Conservation (phyloP, 2,113 vertebrate genomes). For the Rafetus swinhoei region DNA sequence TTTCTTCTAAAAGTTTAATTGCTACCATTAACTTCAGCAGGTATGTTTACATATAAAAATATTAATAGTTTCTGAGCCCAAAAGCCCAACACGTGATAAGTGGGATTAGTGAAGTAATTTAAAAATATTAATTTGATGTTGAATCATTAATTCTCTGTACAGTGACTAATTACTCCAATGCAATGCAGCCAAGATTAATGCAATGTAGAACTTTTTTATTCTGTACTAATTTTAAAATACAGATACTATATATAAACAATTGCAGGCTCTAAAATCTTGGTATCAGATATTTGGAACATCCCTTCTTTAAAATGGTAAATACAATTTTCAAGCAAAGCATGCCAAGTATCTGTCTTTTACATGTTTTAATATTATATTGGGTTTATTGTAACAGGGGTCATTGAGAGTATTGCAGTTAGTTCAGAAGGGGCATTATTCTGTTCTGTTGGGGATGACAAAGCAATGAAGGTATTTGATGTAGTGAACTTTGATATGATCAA, state of each 20-base stretch:
- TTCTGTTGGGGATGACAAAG: constrained; percentile 96
- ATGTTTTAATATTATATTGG: neutral
- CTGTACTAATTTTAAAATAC: neutral
- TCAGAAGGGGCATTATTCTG: constrained; percentile 93
- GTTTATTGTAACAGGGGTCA: constrained; percentile 83
- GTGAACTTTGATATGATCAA: constrained; percentile 99
- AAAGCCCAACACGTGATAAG: neutral
- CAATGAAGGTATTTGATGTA: constrained; percentile 99
- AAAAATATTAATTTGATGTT: neutral
- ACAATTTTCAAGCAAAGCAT: neutral
- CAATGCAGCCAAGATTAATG: neutral
- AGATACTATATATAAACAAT: neutral
- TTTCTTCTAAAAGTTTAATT: neutral
- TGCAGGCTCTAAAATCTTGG: neutral
- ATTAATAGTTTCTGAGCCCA: neutral
- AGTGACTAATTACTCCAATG: neutral
- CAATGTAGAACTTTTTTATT: neutral
- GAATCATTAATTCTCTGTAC: neutral
- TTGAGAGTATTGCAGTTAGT: constrained; percentile 93
- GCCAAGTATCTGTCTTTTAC: neutral
- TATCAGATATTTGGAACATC: neutral
- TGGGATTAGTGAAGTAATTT: neutral
- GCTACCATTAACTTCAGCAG: neutral
- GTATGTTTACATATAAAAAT: neutral
- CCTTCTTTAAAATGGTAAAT: neutral